Conservation (phyloP, 2,888 invertebrate genomes). For the Pycnomerus fuliginosus region DNA sequence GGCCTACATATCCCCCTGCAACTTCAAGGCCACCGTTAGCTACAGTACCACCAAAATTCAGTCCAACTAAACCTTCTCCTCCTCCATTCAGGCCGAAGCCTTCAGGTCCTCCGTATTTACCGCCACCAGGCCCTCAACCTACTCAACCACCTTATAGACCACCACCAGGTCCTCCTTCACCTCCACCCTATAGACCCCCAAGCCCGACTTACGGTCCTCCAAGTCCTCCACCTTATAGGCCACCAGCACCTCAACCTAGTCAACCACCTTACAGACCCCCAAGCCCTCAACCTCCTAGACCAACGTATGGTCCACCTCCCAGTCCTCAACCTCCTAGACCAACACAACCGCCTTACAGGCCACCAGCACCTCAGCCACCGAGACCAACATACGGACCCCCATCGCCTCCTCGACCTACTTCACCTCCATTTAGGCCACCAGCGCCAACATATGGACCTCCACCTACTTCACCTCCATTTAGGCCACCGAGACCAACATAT, state of each 20-base stretch:
- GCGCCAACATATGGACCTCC: slow-evolving; percentile 12
- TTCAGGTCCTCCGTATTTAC: slow-evolving; percentile 27
- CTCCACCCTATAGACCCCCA: slow-evolving; percentile 18
- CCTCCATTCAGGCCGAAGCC: slow-evolving; percentile 20
- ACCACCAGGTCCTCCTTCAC: slow-evolving; percentile 14
- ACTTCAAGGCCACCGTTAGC: slow-evolving; percentile 22
- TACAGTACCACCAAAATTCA: slow-evolving; percentile 14
- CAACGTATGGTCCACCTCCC: slow-evolving; percentile 27
- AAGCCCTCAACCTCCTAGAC: slow-evolving; percentile 5
- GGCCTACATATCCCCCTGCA: slow-evolving; percentile 24
- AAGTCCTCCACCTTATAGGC: slow-evolving; percentile 8
- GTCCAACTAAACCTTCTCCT: slow-evolving; percentile 14
- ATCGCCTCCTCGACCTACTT: slow-evolving; percentile 15
- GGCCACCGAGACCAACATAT: slow-evolving; percentile 14
- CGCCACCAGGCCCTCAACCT: slow-evolving; percentile 16
- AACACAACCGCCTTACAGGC: slow-evolving; percentile 13
- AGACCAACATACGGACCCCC: slow-evolving; percentile 19
- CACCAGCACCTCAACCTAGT: slow-evolving; percentile 13
- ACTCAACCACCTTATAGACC: slow-evolving; percentile 24
- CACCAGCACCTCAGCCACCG: slow-evolving; percentile 17
- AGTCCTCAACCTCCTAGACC: slow-evolving; percentile 23
- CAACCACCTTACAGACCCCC: slow-evolving; percentile 29
- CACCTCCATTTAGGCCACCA: slow-evolving; percentile 15
- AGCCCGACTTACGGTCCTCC: slow-evolving; percentile 7
- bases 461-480: slow-evolving; percentile 29